Percentiles rank a stretch among this genome's conserved stretches.
Conservation (phyloP, 2,797 vertebrate genomes). For the Argya squamiceps region DNA sequence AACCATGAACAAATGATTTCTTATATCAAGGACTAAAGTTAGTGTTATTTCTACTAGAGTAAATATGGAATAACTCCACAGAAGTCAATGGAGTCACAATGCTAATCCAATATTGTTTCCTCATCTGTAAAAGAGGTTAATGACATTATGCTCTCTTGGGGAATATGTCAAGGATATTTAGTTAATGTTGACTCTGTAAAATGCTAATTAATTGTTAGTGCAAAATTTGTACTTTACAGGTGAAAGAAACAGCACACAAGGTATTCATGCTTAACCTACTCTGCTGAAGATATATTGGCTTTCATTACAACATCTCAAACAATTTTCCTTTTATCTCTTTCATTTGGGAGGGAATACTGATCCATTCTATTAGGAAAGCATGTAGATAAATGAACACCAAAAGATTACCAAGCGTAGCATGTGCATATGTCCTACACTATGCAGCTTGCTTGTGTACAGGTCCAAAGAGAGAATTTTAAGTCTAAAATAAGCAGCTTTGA, state of each 20-base stretch:
- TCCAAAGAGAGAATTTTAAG: background rate
- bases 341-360: background rate
- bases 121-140: constrained; percentile 8
- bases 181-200: background rate
- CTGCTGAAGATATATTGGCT: background rate
- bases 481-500: constrained; percentile 17
- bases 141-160: background rate
- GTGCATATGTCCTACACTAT: background rate
- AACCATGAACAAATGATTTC: background rate
- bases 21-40: background rate
- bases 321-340: background rate
- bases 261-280: background rate
- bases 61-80: background rate
- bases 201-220: background rate
- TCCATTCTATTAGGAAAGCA: background rate
- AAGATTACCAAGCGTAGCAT: background rate
- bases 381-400: background rate
- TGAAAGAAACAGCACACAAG: background rate
- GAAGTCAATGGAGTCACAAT: background rate
- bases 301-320: constrained; percentile 1
- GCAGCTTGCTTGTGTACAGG: background rate
- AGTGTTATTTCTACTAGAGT: background rate
- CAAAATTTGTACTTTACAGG: background rate
- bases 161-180: background rate
- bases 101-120: background rate